Percentiles rank a stretch among this genome's conserved stretches.
Conservation (phyloP, 1,140 invertebrate genomes). For the Gryllus bimaculatus region DNA sequence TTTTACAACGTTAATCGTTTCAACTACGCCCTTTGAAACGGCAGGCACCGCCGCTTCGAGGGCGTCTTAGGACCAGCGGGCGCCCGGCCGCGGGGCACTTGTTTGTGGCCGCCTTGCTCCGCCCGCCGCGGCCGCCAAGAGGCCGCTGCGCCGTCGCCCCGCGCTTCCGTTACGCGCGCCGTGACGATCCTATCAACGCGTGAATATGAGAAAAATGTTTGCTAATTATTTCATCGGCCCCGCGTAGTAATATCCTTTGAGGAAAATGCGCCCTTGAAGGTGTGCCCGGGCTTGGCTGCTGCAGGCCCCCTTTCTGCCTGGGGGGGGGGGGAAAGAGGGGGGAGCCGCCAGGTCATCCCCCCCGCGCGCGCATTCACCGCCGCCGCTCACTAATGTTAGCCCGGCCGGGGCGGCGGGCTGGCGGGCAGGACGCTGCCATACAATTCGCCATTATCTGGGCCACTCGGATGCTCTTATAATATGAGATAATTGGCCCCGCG, state of each 20-base stretch:
- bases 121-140: not conserved
- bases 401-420: no score
- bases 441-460: slow-evolving; percentile 1
- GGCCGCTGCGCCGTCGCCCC: not conserved
- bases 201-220: slow-evolving; percentile 6
- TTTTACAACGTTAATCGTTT: no score
- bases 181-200: slow-evolving; percentile 3
- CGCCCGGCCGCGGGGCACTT: not conserved
- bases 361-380: not conserved
- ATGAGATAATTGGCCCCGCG: not conserved
- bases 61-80: no score
- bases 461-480: not conserved
- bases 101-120: not conserved
- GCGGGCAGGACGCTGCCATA: no score
- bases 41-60: no score
- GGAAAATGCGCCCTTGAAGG: not conserved
- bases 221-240: not conserved
- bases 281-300: no score
- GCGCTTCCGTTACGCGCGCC: not conserved
- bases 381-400: not conserved
- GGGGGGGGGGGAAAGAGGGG: not conserved
- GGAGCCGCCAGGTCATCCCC: not conserved
- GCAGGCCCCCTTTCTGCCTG: not conserved
- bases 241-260: not conserved
- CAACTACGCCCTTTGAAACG: no score